Base-by-base conservation (phyloP, 2,888 invertebrate species). In the Agrotis ipsilon region DNA sequence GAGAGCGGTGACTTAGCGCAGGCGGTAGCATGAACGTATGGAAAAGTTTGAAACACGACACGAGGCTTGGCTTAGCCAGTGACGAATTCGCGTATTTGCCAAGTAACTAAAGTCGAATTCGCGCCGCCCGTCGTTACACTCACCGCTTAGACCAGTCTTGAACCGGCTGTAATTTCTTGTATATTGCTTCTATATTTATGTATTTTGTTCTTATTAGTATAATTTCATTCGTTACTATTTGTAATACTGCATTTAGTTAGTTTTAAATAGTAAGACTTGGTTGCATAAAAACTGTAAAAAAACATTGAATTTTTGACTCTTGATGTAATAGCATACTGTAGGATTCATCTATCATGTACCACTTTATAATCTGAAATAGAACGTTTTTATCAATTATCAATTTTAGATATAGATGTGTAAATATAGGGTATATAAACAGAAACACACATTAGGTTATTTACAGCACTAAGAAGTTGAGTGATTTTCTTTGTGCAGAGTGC, bases 221-320 rank as follows among this genome's bases (percentile, higher is more conserved):
- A 57, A 78, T 64, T 39, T 54, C 52, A 62, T 69, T 76, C 57
- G 39, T 46, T 52, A 43, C 55, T 62, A 66, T 81, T 78, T 73
- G 63, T 72, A 69, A 66, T 62, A 46, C 74, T 76, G 70, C 69
- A 82, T 82, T 82, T 75, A 79, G 71, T 68, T 74, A 69, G 72
- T 65, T 54, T 69, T 59, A 65, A 27, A 61, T 52, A 68, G 57
- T 72, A 60, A 70, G 67, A 64, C 7, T 11, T 59, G 71, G 65
- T 73, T 82, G 83, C 85, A 83, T 83, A 83, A 80, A 85, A 85
- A 83, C 74, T 79, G 77, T 72, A 51, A 45, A 51, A 45, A 63
- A 32, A 27, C 11, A 54, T 55, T n/a, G 2, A 18, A 49, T 24
- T 45, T 59, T 71, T 32, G 1, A 27, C 27, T 59, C 46, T 76